Evolutionary conservation across 2,113 vertebrate species (phyloP), one percentile per base, ranked within the genome.

Genomic region (Seriola quinqueradiata): DNA sequence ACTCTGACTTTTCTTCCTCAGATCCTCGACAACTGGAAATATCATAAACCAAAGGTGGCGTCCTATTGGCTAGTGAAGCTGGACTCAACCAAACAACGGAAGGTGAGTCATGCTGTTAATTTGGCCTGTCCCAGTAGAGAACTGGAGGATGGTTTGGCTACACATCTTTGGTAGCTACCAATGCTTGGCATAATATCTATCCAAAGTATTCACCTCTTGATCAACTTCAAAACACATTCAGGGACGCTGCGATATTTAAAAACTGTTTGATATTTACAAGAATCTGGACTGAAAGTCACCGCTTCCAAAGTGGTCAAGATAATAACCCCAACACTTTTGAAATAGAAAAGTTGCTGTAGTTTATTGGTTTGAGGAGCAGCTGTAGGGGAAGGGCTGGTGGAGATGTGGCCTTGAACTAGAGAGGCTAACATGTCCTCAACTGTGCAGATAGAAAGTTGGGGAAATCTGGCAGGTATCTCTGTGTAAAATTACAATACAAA

Each of bases 1-100:
- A 38, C 32, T 0, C 36, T 6, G 34, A 0, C 14, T 59, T 75
- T 83, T 69, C 13, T 58, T 44, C n/a, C 40, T 50, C 89, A 99
- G 98, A 99, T 99, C 78, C 95, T 97, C 36, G 98, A 98, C 93
- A 99, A 99, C 89, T 99, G 98, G 98, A 98, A 97, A 77, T 95
- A 97, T 88, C 97, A 99, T 92, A 99, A 99, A 95, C 95, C 97
- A 93, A 99, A 98, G 93, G 97, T 99, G 68, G 98, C 98, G 75
- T 98, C 97, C 28, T 99, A 96, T 77, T 99, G 98, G 98, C 92
- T 99, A 57, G 96, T 98, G 91, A 99, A 99, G 93, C 91, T 99
- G 93, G 98, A 99, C 89, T 97, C 98, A 67, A 95, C 92, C 75
- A 99, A 99, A 93, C 98, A 99, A 85, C 94, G 97, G 77, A 99